These are phyloP conservation scores for Aleiodes leptofemur DNA, from an alignment of 2,888 invertebrate species.

Conservation along the genomic window DNA sequence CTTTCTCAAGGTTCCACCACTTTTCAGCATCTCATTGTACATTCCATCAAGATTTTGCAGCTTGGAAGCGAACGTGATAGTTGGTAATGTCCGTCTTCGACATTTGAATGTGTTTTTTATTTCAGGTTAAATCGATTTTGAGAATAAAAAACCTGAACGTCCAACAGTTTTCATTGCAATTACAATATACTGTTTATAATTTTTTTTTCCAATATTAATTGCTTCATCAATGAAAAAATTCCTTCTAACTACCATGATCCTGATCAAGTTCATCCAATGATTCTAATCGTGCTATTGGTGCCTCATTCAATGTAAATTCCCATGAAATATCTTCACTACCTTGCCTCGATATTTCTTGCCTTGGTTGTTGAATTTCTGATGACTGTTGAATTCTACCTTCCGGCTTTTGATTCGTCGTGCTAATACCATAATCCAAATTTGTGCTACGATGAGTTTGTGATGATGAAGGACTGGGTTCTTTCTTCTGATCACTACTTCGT, in stretches of 20 bases:
- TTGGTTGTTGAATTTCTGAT: slow-evolving; percentile 6
- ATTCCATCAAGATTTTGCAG: no score
- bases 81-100: neutral
- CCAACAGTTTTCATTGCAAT: neutral
- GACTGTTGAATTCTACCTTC: slow-evolving; percentile 14
- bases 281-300: slow-evolving; percentile 82
- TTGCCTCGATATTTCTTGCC: slow-evolving; percentile 68
- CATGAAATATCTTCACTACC: slow-evolving; percentile 72
- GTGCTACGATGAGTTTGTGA: slow-evolving; percentile 25
- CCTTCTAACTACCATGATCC: slow-evolving; percentile 73
- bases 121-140: neutral
- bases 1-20: no score
- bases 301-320: slow-evolving; percentile 74
- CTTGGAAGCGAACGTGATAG: neutral
- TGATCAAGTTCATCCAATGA: slow-evolving; percentile 81
- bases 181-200: neutral
- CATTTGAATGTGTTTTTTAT: neutral
- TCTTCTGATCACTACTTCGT: slow-evolving; percentile 63
- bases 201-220: neutral
- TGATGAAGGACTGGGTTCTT: slow-evolving; percentile 26
- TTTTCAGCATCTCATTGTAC: no score
- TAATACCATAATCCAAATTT: slow-evolving; percentile 14
- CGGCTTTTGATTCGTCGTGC: neutral
- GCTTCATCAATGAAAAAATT: slow-evolving; percentile 3
- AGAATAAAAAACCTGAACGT: neutral